Base-by-base conservation (phyloP, 1,140 invertebrate genomes). In the Bombus vancouverensis region DNA sequence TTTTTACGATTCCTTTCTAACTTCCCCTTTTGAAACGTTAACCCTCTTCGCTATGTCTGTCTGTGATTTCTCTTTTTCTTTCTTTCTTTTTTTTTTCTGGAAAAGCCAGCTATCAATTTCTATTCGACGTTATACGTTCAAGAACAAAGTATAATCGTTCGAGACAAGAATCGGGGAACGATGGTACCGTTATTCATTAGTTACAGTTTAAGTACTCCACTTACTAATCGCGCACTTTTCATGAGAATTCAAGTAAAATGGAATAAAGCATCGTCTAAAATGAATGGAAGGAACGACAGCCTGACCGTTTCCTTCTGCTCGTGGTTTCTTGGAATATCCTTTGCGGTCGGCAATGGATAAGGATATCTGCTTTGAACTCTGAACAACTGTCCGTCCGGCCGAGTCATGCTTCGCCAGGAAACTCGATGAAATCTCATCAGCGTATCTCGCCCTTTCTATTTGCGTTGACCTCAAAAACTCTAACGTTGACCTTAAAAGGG, bases 241-340 rank as follows among this genome's bases (percentile, higher is more conserved):
- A 32, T 3, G 85, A 72, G 42, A 74, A 66, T 71, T 57, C 28
- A 2, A 59, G 37, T 32, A 80, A 73, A 37, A 73, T 77, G 68
- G 22, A 39, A 71, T 37, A 53, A 71, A 76, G 47, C 42, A 76
- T n/a, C 53, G 62, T 42, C 47, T 28, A 62, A 89, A 68, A 71
- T 65, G 66, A 62, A 81, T 53, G 32, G 70, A 75, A 78, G 32
- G 57, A 70, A 90, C 47, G 71, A 68, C 75, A 15, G 83, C 44
- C 72, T 70, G 6, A 65, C 34, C 53, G 70, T 92, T 91, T 92
- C 68, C 84, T 91, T 83, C 78, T 81, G 32, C 42, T 59, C 80
- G 87, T 80, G 88, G 87, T 89, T 91, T 91, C 86, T 90, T 37
- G 59, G 89, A 91, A 91, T 92, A 91, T 91, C 90, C 87, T 91